Base-by-base conservation (phyloP, 2,113 vertebrate genomes). In the Coreoperca whiteheadi region DNA sequence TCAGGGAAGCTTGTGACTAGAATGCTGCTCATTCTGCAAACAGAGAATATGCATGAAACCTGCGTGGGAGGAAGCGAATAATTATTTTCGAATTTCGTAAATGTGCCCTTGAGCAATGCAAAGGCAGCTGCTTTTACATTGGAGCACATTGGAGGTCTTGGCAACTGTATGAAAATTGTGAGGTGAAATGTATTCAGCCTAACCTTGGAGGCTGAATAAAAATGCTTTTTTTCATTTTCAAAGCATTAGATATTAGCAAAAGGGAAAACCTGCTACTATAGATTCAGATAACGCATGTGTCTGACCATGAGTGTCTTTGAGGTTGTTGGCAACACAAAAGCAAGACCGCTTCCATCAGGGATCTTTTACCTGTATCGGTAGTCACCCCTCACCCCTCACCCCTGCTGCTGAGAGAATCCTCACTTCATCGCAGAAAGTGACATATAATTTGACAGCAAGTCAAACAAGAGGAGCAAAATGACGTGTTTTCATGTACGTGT, bases 31-130 rank as follows among this genome's bases (percentile, higher is more conserved):
- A 10, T 74, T 60, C 48, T 46, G 56, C 37, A 4, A 71, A 63
- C 1, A 0, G 78, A 56, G 79, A 72, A 78, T 60, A 77, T 46
- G 43, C 57, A 74, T 53, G 80, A 82, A 70, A 77, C 30, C 25
- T 28, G 75, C 16, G 74, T 87, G 77, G 80, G 84, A 84, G 57
- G 81, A 41, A 71, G 56, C 1, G 60, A 85, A 78, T 28, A 75
- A 69, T 39, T 32, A 56, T 71, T n/a, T n/a, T n/a, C n/a, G n/a
- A n/a, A n/a, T n/a, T 57, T 67, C 28, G n/a, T 59, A 74, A 71
- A 81, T 30, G 76, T 82, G 81, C 86, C 85, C 76, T 83, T 88
- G 77, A 91, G 87, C 89, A 92, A 88, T 28, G 79, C 68, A 76
- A 82, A 89, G n/a, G 28, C 20, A 21, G 28, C 28, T 1, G 56